Percentiles rank a stretch among this genome's conserved stretches.
phyloP scores from a whole-genome alignment of 37 sponge, comb jelly and placozoan species.

The Diacarnus erythraeanus region DNA sequence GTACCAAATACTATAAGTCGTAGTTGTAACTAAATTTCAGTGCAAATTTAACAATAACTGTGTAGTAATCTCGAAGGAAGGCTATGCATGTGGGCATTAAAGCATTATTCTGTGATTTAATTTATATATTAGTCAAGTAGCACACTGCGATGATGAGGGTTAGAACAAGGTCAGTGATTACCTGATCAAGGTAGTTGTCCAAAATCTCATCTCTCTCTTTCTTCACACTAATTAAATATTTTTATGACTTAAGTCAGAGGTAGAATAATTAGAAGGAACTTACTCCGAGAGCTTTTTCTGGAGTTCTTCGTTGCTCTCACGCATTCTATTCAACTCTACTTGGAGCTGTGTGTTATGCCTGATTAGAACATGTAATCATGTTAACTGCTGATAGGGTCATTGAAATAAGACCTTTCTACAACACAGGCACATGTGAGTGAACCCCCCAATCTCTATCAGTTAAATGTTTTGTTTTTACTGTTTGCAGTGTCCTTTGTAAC shows the following conservation, averaged over 20 bases:
- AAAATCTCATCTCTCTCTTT: slow-evolving; percentile 62
- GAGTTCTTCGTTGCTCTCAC: slow-evolving; percentile 27
- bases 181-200: slow-evolving; percentile 58
- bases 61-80: too few species aligned
- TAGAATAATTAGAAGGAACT: neutral
- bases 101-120: too few species aligned
- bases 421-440: neutral
- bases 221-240: slow-evolving; percentile 45
- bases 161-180: neutral
- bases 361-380: neutral
- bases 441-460: neutral
- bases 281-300: slow-evolving; percentile 41
- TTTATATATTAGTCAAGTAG: too few species aligned
- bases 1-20: too few species aligned
- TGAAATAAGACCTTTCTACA: neutral
- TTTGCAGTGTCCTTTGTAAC: too few species aligned
- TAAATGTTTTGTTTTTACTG: too few species aligned
- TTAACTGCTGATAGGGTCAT: neutral
- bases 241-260: neutral
- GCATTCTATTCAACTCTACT: slow-evolving; percentile 32
- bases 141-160: neutral
- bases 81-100: too few species aligned
- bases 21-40: too few species aligned
- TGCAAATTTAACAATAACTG: too few species aligned
- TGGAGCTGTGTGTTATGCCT: slow-evolving; percentile 39